Evolutionary conservation across 2,113 vertebrate species (phyloP).

Genomic region (Urocitellus parryii): DNA sequence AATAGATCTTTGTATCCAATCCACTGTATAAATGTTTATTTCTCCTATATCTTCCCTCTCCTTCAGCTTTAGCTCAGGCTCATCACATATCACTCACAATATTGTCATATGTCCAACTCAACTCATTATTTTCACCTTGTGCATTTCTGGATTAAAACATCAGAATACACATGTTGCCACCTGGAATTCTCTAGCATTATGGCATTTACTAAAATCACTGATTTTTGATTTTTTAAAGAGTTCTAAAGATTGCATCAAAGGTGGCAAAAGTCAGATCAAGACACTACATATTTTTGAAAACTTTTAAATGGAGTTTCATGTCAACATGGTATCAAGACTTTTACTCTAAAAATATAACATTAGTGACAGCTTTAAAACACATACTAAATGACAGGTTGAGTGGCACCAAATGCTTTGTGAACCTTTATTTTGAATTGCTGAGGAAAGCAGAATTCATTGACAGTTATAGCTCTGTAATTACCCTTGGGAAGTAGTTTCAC

Average conservation of each 20-base stretch:
- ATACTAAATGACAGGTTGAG: slow-evolving; percentile 34
- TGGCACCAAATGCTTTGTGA: not conserved
- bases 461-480: slow-evolving; percentile 22
- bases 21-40: not conserved
- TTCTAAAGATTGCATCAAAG: not conserved
- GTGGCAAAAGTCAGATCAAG: slow-evolving; percentile 37
- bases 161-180: not conserved
- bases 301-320: slow-evolving; percentile 60
- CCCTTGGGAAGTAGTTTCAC: slow-evolving; percentile 7
- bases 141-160: not conserved
- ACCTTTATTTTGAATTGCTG: slow-evolving; percentile 51
- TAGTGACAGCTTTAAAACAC: slow-evolving; percentile 46
- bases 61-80: not conserved
- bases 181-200: not conserved
- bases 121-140: not conserved
- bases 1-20: not conserved
- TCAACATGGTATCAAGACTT: slow-evolving; percentile 12
- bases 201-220: not conserved
- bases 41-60: not conserved
- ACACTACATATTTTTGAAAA: slow-evolving; percentile 19
- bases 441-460: slow-evolving; percentile 53
- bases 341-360: slow-evolving; percentile 33
- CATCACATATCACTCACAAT: not conserved
- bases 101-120: not conserved
- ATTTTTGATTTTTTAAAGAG: not conserved